phyloP scores from a whole-genome alignment of 2,888 invertebrate genomes.

The Chouioia cunea region DNA sequence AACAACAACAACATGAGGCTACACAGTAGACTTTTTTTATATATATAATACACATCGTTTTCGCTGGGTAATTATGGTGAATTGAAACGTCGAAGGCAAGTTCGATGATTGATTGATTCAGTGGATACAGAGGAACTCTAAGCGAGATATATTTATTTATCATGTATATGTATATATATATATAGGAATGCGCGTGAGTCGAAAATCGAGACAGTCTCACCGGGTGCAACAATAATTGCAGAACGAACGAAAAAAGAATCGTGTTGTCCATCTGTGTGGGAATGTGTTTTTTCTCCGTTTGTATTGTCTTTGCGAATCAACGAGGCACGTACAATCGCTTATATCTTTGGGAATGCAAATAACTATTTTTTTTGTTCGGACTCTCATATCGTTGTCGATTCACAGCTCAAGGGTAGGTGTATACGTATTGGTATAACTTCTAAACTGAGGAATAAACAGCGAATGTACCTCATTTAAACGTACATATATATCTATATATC shows the following conservation, averaged over 20 bases:
- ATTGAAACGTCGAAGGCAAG: conserved; percentile 41
- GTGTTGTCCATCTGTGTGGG: background rate
- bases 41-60: conserved; percentile 22
- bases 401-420: conserved; percentile 25
- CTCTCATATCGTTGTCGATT: conserved; percentile 29
- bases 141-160: too few species aligned
- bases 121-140: conserved; percentile 29
- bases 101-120: conserved; percentile 8
- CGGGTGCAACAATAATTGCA: conserved; percentile 29
- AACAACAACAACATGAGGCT: conserved; percentile 41
- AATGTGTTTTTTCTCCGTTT: background rate
- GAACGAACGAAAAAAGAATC: conserved; percentile 28
- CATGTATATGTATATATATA: conserved; percentile 1
- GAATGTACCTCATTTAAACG: conserved; percentile 39
- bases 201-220: conserved; percentile 42
- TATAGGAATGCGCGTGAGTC: background rate
- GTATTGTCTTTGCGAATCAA: conserved; percentile 65
- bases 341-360: too few species aligned
- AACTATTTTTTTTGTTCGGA: too few species aligned
- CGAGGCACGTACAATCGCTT: conserved; percentile 47
- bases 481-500: background rate
- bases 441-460: conserved; percentile 8
- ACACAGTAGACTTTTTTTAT: conserved; percentile 18
- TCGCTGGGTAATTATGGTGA: too few species aligned
- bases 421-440: conserved; percentile 9